Evolutionary conservation across 2,888 invertebrate species (phyloP).

Genomic region (Sericinus montela): DNA sequence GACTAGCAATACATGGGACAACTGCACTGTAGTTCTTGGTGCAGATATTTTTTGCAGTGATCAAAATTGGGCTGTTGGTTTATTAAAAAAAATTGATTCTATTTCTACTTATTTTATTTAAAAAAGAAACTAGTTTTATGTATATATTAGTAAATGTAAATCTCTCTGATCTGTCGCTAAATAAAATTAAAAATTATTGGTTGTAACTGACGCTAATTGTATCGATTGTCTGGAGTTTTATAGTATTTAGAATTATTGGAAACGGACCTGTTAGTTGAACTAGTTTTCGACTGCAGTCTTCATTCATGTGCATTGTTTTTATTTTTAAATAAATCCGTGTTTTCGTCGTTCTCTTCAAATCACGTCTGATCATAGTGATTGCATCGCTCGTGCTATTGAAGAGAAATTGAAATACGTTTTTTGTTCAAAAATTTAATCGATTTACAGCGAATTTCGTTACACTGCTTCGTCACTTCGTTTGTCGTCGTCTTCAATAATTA

Average conservation of each 20-base stretch:
- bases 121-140: no score
- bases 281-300: neutral
- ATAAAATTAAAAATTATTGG: no score
- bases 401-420: slow-evolving; percentile 17
- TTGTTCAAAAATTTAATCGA: slow-evolving; percentile 7
- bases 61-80: no score
- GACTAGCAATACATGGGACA: no score
- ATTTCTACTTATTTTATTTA: no score
- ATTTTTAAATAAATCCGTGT: slow-evolving; percentile 20
- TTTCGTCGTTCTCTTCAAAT: slow-evolving; percentile 26
- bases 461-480: neutral
- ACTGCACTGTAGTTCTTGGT: no score
- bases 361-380: slow-evolving; percentile 36
- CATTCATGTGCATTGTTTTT: slow-evolving; percentile 13
- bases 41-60: no score
- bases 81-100: no score
- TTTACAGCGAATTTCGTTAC: neutral
- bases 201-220: no score
- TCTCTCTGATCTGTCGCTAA: no score
- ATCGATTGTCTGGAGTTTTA: neutral
- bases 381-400: slow-evolving; percentile 24
- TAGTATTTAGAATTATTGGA: slow-evolving; percentile 17
- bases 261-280: slow-evolving; percentile 23
- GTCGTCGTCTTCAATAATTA: neutral
- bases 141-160: no score